These are phyloP conservation scores for Acromyrmex charruanus DNA, from an alignment of 1,140 invertebrate species.

Conservation along the genomic window DNA sequence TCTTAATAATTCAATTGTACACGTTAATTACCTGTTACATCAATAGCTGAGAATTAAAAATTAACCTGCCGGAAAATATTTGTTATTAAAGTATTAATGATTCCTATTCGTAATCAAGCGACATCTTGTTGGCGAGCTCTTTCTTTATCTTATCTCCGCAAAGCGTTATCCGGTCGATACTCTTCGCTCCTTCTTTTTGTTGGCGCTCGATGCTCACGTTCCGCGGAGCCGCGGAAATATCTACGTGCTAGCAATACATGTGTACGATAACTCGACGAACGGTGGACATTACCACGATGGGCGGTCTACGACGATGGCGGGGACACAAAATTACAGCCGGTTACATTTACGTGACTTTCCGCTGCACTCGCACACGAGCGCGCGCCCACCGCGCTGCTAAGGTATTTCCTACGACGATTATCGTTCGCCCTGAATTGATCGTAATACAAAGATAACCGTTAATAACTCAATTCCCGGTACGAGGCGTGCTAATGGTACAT, in stretches of 20 bases:
- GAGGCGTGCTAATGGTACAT: constrained; percentile 66
- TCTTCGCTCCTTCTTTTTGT: constrained; percentile 15
- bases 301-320: constrained; percentile 36
- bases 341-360: constrained; percentile 73
- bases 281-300: constrained; percentile 67
- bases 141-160: constrained; percentile 16
- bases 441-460: constrained; percentile 78
- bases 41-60: background rate
- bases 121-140: constrained; percentile 32
- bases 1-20: background rate
- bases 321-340: constrained; percentile 72
- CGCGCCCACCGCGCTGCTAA: constrained; percentile 34
- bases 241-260: constrained; percentile 34
- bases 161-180: constrained; percentile 59
- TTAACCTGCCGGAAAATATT: background rate
- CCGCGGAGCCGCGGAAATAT: constrained; percentile 53
- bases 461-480: constrained; percentile 73
- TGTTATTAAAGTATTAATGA: background rate
- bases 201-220: constrained; percentile 38
- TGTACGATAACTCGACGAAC: constrained; percentile 69
- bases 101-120: background rate
- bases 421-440: constrained; percentile 78
- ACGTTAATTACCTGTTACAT: background rate
- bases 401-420: constrained; percentile 75
- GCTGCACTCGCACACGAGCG: constrained; percentile 17